Conservation (phyloP, 2,797 vertebrate genomes). For the Cyclopterus lumpus region DNA sequence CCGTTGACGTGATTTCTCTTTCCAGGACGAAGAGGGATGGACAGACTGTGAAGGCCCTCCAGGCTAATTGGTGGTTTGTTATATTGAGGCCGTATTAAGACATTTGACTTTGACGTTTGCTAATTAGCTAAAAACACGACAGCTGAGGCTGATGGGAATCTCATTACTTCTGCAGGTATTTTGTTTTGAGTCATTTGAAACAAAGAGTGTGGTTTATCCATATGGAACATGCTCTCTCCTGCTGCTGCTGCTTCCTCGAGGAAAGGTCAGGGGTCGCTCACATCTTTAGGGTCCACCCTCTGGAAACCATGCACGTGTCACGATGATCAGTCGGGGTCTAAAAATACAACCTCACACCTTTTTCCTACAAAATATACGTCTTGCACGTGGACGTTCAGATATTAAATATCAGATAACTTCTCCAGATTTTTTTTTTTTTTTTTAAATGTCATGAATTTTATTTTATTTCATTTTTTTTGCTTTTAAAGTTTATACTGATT, state of each 20-base stretch:
- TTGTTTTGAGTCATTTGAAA: background rate
- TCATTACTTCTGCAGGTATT: background rate
- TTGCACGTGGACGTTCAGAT: no score
- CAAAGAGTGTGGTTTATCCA: no score
- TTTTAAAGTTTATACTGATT: background rate
- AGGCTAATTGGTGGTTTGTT: background rate
- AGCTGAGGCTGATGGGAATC: background rate
- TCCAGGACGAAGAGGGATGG: no score
- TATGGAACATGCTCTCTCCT: no score
- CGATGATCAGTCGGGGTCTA: background rate
- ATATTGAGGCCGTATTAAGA: background rate
- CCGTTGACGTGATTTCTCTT: background rate
- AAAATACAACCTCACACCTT: background rate
- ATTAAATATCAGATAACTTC: background rate
- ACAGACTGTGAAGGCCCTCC: background rate
- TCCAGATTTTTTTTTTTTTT: no score
- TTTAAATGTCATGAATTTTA: no score
- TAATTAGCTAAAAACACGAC: background rate
- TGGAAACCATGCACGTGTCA: background rate
- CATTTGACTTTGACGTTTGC: background rate
- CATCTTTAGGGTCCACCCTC: background rate
- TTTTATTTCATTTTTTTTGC: background rate
- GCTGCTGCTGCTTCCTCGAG: background rate
- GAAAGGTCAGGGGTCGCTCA: background rate
- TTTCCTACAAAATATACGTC: background rate